These are phyloP conservation scores for Lepeophtheirus nordmannii DNA, from an alignment of 2,888 invertebrate species.

Conservation along the genomic window DNA sequence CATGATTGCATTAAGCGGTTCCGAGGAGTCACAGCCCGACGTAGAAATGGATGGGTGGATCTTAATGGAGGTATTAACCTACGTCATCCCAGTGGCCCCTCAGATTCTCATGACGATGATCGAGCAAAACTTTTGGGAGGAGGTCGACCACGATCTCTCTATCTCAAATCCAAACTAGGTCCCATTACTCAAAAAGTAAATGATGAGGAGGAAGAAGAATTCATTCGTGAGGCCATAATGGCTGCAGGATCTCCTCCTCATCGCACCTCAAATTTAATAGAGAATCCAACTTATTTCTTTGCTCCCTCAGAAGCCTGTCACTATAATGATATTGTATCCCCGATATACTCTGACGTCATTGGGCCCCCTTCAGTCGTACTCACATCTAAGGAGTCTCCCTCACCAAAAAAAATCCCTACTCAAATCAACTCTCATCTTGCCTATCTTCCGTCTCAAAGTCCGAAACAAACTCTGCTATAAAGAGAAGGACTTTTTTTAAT, in stretches of 20 bases:
- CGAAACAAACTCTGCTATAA: background rate
- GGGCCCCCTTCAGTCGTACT: background rate
- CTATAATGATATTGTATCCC: background rate
- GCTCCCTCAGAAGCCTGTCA: background rate
- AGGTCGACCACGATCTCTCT: background rate
- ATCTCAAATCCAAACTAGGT: background rate
- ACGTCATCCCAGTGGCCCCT: too few relatives aligned
- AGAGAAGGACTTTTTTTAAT: too few relatives aligned
- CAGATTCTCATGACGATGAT: background rate
- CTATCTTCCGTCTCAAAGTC: constrained; percentile 5
- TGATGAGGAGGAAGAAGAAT: background rate
- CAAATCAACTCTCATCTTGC: background rate
- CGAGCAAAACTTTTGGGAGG: background rate
- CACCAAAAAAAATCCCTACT: background rate
- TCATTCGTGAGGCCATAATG: background rate
- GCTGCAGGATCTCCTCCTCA: background rate
- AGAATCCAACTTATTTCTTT: background rate
- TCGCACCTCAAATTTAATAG: background rate
- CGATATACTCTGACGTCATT: background rate
- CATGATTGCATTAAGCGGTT: background rate
- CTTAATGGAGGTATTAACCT: background rate
- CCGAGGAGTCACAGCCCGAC: background rate
- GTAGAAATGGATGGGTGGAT: background rate
- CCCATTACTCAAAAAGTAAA: background rate
- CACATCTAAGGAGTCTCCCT: background rate